phyloP scores from a whole-genome alignment of 2,888 invertebrate species.

The Athripsodes cinereus region DNA sequence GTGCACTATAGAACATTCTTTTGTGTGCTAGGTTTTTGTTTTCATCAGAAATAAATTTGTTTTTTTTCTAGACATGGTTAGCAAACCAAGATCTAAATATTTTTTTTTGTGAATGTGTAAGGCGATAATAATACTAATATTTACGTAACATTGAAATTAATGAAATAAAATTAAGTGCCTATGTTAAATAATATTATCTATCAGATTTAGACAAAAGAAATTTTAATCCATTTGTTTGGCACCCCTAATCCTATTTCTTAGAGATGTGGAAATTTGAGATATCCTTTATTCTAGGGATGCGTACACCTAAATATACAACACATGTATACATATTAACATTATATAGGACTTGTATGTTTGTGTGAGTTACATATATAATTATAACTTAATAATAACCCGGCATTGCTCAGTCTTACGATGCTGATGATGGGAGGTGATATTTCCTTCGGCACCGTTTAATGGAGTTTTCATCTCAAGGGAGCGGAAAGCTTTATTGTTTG shows the following conservation, averaged over 20 bases:
- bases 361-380: no score
- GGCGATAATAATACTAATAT: not conserved
- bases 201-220: not conserved
- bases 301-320: no score
- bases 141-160: not conserved
- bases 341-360: not conserved
- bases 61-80: no score
- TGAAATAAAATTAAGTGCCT: no score
- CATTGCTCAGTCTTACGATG: no score
- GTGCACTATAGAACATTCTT: no score
- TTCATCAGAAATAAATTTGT: no score
- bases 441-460: no score
- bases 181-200: not conserved
- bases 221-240: not conserved
- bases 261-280: not conserved
- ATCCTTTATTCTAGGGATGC: not conserved
- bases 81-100: not conserved
- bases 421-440: not conserved
- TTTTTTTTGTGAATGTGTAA: no score
- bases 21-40: no score
- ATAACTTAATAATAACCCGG: no score
- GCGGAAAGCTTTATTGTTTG: not conserved
- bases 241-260: not conserved
- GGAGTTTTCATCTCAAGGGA: no score
- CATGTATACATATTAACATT: not conserved